phyloP scores from a whole-genome alignment of 1,140 invertebrate species.

The Mycetomoellerius zeteki region DNA sequence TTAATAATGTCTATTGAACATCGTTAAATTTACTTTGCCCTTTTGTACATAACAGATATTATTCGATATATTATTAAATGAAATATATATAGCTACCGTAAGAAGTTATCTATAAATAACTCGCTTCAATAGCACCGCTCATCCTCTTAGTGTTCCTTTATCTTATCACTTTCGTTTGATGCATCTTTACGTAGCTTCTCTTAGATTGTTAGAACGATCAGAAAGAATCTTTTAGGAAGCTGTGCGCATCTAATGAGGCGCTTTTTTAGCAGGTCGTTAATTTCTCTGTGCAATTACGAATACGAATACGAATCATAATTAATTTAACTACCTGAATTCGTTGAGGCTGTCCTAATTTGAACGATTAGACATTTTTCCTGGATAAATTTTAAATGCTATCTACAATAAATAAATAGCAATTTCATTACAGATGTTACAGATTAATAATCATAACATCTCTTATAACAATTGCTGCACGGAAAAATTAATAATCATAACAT shows the following conservation, averaged over 20 bases:
- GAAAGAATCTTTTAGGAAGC: conserved; percentile 22
- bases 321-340: background rate
- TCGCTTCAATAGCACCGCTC: background rate
- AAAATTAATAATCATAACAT: background rate
- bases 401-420: background rate
- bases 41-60: background rate
- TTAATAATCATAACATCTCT: background rate
- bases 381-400: no score
- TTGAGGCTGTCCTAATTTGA: background rate
- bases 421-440: background rate
- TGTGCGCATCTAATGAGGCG: conserved; percentile 17
- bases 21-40: conserved; percentile 16
- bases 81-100: background rate
- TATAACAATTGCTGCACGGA: background rate
- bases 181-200: conserved; percentile 17
- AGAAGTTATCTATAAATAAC: conserved; percentile 12
- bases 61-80: conserved; percentile 1
- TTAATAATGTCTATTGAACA: conserved; percentile 29
- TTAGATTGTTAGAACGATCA: background rate
- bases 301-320: background rate
- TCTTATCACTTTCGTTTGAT: conserved; percentile 41
- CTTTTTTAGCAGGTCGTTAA: conserved; percentile 5
- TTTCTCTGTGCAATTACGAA: conserved; percentile 9
- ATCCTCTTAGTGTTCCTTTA: conserved; percentile 19
- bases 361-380: background rate